These are phyloP conservation scores for Sympetrum striolatum DNA, from an alignment of 2,888 invertebrate species.

Conservation along the genomic window DNA sequence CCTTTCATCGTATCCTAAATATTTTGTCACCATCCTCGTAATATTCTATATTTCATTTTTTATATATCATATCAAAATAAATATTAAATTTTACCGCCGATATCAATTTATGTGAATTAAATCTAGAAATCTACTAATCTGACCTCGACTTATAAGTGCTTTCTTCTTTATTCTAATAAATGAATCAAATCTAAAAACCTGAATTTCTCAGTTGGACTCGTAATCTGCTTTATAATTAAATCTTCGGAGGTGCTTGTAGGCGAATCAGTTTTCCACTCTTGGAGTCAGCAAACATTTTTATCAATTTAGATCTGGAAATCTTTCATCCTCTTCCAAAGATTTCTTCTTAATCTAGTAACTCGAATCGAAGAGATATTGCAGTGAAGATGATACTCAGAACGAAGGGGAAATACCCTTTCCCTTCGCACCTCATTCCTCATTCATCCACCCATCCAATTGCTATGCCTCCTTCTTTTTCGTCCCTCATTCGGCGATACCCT, in stretches of 20 bases:
- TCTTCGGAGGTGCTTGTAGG: not conserved
- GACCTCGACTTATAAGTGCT: too few species aligned
- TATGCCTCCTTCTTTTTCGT: not conserved
- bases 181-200: too few species aligned
- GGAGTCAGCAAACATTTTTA: not conserved
- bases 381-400: not conserved
- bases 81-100: too few species aligned
- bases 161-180: too few species aligned
- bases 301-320: not conserved
- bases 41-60: too few species aligned
- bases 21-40: too few species aligned
- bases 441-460: not conserved
- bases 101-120: too few species aligned
- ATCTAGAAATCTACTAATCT: too few species aligned
- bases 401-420: not conserved
- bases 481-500: not conserved
- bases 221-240: too few species aligned
- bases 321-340: not conserved
- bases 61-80: too few species aligned
- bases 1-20: too few species aligned
- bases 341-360: not conserved
- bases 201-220: too few species aligned
- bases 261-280: not conserved
- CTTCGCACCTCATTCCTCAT: not conserved
- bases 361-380: not conserved